phyloP scores from a whole-genome alignment of 2,888 invertebrate species.

The Esperia sulphurella region DNA sequence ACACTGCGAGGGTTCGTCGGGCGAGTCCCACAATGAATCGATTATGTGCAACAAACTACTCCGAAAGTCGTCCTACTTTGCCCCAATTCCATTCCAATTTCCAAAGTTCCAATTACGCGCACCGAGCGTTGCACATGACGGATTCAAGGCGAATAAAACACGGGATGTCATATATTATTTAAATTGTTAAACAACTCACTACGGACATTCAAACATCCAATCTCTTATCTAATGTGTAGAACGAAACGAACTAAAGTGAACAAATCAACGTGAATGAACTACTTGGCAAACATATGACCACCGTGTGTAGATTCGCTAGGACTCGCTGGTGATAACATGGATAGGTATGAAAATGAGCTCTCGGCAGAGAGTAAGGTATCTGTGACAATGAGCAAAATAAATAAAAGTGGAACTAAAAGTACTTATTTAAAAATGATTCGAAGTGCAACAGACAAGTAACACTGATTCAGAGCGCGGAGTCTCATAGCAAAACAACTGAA shows the following conservation, averaged over 20 bases:
- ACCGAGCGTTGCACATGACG: constrained; percentile 78
- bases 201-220: constrained; percentile 75
- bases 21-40: constrained; percentile 81
- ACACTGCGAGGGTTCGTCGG: constrained; percentile 79
- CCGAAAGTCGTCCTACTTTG: constrained; percentile 76
- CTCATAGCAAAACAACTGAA: no score
- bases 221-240: constrained; percentile 63
- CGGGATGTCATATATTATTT: constrained; percentile 80
- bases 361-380: no score
- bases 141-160: constrained; percentile 80
- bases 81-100: constrained; percentile 49
- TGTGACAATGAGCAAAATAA: constrained; percentile 27
- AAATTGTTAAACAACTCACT: constrained; percentile 71
- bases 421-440: constrained; percentile 28
- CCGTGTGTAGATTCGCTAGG: constrained; percentile 78
- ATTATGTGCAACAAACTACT: constrained; percentile 81
- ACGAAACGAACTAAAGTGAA: constrained; percentile 69
- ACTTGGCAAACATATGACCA: constrained; percentile 76
- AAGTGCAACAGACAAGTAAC: constrained; percentile 23
- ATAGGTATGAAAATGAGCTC: constrained; percentile 27
- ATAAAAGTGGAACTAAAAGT: constrained; percentile 28
- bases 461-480: neutral
- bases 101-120: constrained; percentile 37
- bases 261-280: constrained; percentile 67
- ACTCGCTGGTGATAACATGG: constrained; percentile 50